Conservation (phyloP, 2,113 vertebrate genomes). For the Scartelaos histophorus region DNA sequence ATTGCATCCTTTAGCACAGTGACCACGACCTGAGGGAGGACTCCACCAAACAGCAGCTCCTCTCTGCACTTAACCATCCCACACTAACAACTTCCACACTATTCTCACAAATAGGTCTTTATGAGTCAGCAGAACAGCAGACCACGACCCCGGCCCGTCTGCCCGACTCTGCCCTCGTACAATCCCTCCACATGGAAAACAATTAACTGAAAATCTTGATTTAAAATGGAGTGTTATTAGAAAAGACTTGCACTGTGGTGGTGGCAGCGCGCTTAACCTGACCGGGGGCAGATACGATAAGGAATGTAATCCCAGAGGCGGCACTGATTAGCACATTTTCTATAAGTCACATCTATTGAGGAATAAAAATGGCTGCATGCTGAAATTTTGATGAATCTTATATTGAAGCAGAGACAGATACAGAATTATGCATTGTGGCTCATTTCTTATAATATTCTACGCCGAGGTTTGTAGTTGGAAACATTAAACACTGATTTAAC, state of each 20-base stretch:
- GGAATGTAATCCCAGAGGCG: constrained; percentile 72
- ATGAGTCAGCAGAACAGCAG: constrained; percentile 54
- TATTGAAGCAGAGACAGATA: constrained; percentile 4
- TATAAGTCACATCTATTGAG: constrained; percentile 50
- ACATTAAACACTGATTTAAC: not conserved
- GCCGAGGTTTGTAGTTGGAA: constrained; percentile 7
- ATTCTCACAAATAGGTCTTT: constrained; percentile 42
- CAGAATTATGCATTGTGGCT: constrained; percentile 6
- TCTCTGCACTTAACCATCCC: constrained; percentile 30
- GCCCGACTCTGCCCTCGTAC: constrained; percentile 53
- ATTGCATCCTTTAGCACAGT: constrained; percentile 43
- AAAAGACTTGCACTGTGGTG: constrained; percentile 70
- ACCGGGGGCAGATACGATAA: constrained; percentile 72
- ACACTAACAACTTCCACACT: constrained; percentile 51
- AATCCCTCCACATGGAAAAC: constrained; percentile 67
- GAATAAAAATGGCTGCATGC: constrained; percentile 53
- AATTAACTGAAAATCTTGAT: constrained; percentile 75
- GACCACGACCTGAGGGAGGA: constrained; percentile 42
- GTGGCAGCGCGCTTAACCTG: constrained; percentile 72
- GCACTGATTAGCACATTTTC: constrained; percentile 71
- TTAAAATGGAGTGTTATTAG: constrained; percentile 70
- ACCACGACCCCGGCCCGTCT: constrained; percentile 46
- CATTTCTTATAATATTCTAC: not conserved
- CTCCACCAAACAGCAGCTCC: constrained; percentile 37
- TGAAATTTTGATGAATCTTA: constrained; percentile 19